Percentiles rank a stretch among this genome's conserved stretches.
These are phyloP conservation scores for Micrasema minimum DNA, from an alignment of 1,140 invertebrate genomes.

Conservation along the genomic window DNA sequence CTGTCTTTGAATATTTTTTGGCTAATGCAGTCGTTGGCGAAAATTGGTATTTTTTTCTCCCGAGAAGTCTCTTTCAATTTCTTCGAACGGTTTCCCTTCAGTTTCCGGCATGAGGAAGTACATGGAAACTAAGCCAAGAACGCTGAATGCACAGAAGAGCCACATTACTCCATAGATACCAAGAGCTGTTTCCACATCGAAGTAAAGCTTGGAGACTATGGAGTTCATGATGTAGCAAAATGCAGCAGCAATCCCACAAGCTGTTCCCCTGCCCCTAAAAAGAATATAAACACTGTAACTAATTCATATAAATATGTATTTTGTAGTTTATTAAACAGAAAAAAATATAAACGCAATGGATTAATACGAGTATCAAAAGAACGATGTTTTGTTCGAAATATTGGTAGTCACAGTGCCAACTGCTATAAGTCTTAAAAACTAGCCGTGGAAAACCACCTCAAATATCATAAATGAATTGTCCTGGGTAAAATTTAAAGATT, in stretches of 20 bases:
- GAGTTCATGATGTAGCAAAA: constrained; percentile 72
- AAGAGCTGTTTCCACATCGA: constrained; percentile 63
- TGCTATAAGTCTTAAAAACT: no score
- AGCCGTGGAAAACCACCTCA: no score
- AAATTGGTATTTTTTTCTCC: constrained; percentile 60
- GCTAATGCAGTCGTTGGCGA: constrained; percentile 61
- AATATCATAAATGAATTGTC: no score
- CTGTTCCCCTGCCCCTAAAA: constrained; percentile 66
- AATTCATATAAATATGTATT: not conserved
- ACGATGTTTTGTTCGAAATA: no score
- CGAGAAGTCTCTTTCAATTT: constrained; percentile 74
- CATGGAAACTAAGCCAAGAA: constrained; percentile 69
- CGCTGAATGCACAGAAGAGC: constrained; percentile 70
- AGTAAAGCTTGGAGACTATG: constrained; percentile 72
- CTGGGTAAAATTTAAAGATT: no score
- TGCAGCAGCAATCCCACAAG: constrained; percentile 69
- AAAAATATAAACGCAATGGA: not conserved
- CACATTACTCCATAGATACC: constrained; percentile 71
- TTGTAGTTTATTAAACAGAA: not conserved
- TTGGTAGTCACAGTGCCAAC: no score
- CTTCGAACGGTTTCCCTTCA: constrained; percentile 78
- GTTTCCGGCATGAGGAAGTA: constrained; percentile 83
- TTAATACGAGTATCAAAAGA: not conserved
- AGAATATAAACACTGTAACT: constrained; percentile 42
- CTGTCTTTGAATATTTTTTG: constrained; percentile 46